Evolutionary conservation across 2,797 vertebrate genomes (phyloP), one percentile per base, ranked within the genome.

Genomic region (Morelia viridis): DNA sequence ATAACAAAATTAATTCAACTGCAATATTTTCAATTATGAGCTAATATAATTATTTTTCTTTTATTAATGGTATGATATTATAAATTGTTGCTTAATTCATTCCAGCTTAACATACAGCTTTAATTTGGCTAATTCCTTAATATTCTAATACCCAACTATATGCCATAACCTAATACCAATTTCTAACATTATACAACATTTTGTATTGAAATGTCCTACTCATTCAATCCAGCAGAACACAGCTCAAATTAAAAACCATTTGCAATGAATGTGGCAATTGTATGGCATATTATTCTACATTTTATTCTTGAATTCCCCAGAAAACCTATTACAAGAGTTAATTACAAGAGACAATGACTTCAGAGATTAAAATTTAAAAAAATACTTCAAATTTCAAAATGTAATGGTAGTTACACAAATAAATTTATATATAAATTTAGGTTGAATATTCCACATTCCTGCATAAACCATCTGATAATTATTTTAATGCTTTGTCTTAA

Each of bases 401-500:
- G 7, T 61, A 95, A 90, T 91, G 68, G 62, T 94, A 91, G 91
- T 91, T 84, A 26, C 71, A 94, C 58, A 61, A 92, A 89, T 93
- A 87, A 94, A 94, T 94, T 31, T 89, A 91, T 76, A 86, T 90
- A 56, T 83, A 94, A 0, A 90, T 94, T 93, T 17, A 91, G 93
- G 87, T 19, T 61, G 95, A 88, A 91, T 93, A 93, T 62, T 94
- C 60, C 46, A 87, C 50, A 85, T 13, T 85, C 57, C 31, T 92
- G 26, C 12, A 91, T 58, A 87, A 87, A 91, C 86, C 89, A 93
- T 94, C 3, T 15, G 92, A 93, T 94, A 96, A 95, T 95, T 93
- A 56, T 2, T 13, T 90, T 90, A 93, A 96, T 94, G 64, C 65
- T 71, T 95, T 92, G 93, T 94, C 92, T 92, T 92, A 94, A 94